Percentiles rank a stretch among this genome's conserved stretches.
phyloP scores from a whole-genome alignment of 2,113 vertebrate genomes.

The Pseudorhombus dupliciocellatus region DNA sequence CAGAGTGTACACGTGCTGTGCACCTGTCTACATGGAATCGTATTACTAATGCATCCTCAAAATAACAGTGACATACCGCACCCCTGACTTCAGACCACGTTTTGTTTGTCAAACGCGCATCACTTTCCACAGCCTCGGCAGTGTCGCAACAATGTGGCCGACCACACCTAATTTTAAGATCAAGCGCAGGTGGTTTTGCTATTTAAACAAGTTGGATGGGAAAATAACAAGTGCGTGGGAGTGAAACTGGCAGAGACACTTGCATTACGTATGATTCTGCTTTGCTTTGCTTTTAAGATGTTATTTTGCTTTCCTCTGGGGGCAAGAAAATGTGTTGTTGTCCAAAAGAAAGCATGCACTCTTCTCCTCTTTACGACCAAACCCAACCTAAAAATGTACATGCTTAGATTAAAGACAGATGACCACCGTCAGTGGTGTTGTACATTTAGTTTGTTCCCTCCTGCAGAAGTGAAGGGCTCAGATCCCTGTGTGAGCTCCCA shows the following conservation, averaged over 20 bases:
- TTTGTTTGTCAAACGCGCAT: constrained; percentile 3
- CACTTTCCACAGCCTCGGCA: background rate
- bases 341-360: background rate
- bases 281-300: background rate
- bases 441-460: constrained; percentile 37
- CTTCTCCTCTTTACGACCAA: background rate
- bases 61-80: background rate
- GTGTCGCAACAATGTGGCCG: background rate
- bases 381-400: background rate
- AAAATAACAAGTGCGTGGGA: background rate
- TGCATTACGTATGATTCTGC: too few relatives aligned
- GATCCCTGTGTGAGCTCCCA: background rate
- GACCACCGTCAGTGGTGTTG: constrained; percentile 31
- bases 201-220: background rate
- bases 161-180: background rate
- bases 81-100: background rate
- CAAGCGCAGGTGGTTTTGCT: background rate
- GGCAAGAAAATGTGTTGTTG: constrained; percentile 3
- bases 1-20: background rate
- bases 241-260: too few relatives aligned
- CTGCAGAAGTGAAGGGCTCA: background rate
- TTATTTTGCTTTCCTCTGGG: background rate
- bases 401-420: background rate
- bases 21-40: background rate
- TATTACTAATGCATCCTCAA: background rate